phyloP scores from a whole-genome alignment of 2,888 invertebrate genomes.

The Cosmia trapezina region DNA sequence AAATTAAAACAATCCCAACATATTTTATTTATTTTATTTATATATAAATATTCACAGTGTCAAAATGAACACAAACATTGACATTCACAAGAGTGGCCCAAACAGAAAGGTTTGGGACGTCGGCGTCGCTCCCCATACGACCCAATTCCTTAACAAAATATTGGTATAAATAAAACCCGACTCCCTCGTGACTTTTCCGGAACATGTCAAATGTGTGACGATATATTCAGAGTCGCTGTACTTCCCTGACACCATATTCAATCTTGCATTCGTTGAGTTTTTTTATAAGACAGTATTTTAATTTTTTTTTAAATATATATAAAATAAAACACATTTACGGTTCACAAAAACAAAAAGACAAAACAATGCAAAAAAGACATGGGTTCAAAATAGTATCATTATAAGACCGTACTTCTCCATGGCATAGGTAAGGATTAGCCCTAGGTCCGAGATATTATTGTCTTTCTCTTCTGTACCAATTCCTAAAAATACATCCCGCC shows the following conservation, averaged over 20 bases:
- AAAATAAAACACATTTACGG: too few relatives aligned
- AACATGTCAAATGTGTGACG: slow-evolving; percentile 21
- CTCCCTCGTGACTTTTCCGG: slow-evolving; percentile 12
- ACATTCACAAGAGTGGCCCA: slow-evolving; percentile 19
- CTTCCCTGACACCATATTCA: neutral
- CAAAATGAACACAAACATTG: slow-evolving; percentile 13
- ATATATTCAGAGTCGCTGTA: slow-evolving; percentile 25
- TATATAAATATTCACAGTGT: neutral
- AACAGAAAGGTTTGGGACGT: slow-evolving; percentile 4
- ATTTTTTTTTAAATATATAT: too few relatives aligned
- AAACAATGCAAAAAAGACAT: too few relatives aligned
- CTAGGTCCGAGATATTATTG: too few relatives aligned
- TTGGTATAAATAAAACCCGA: slow-evolving; percentile 46
- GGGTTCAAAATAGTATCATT: too few relatives aligned
- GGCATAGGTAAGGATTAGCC: too few relatives aligned
- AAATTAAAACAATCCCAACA: neutral
- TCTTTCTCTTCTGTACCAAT: too few relatives aligned
- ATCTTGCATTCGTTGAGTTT: neutral
- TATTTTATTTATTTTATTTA: neutral
- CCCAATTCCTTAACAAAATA: slow-evolving; percentile 52
- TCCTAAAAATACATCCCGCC: too few relatives aligned
- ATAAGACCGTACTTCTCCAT: too few relatives aligned
- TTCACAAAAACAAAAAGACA: too few relatives aligned
- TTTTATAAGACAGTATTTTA: neutral
- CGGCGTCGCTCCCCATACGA: slow-evolving; percentile 17